These are phyloP conservation scores for Rhagologus leucostigma DNA, from an alignment of 2,113 vertebrate species.

Conservation along the genomic window DNA sequence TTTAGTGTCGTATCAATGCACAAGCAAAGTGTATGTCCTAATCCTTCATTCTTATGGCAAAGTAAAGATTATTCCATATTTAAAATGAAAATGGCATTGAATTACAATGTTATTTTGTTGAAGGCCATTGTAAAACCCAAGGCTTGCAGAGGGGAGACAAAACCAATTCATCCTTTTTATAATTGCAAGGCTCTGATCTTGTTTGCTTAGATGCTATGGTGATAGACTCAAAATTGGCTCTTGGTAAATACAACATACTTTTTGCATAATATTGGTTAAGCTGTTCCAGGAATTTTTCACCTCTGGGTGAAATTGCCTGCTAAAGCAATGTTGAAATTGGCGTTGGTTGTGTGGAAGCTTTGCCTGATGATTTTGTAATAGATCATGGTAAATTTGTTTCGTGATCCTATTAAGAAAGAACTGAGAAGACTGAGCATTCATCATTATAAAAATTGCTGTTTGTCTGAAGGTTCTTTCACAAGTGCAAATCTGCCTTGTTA, in stretches of 20 bases:
- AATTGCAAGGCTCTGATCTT: constrained; percentile 66
- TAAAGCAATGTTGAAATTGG: constrained; percentile 61
- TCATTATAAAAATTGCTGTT: constrained; percentile 33
- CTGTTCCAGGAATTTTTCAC: constrained; percentile 68
- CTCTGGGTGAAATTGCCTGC: constrained; percentile 57
- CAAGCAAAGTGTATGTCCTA: background rate
- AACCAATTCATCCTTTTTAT: constrained; percentile 67
- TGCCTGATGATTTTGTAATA: constrained; percentile 55
- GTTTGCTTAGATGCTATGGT: constrained; percentile 58
- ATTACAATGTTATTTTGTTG: constrained; percentile 58
- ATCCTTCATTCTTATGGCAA: background rate
- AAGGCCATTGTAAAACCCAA: constrained; percentile 43
- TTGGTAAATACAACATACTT: constrained; percentile 60
- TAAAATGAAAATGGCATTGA: constrained; percentile 57
- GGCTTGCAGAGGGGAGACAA: constrained; percentile 6
- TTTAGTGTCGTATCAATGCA: background rate
- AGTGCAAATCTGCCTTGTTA: constrained; percentile 31
- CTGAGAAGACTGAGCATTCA: constrained; percentile 6
- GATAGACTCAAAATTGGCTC: constrained; percentile 62
- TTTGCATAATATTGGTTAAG: constrained; percentile 67
- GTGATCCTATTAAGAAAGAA: constrained; percentile 53
- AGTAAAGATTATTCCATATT: background rate
- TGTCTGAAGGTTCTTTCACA: constrained; percentile 14
- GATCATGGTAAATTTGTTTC: constrained; percentile 50
- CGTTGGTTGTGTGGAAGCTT: constrained; percentile 38